Conservation (phyloP, 64 coral and sea anemone genomes). For the Dendronephthya gigantea region DNA sequence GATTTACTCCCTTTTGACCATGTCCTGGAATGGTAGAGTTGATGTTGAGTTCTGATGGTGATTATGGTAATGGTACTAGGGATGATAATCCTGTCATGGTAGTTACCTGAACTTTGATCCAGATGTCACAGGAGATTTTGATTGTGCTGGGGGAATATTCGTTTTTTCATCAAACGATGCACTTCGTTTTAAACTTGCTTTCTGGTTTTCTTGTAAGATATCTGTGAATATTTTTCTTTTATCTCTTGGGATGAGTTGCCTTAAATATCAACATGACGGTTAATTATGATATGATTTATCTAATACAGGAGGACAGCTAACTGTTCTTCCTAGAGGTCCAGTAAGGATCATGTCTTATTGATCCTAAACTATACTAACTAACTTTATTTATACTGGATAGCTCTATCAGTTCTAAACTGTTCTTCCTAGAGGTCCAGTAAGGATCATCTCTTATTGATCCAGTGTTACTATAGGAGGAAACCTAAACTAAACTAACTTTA, state of each 20-base stretch:
- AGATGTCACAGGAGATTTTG: not conserved
- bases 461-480: no score
- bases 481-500: no score
- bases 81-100: no score
- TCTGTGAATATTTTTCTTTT: not conserved
- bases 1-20: constrained; percentile 13
- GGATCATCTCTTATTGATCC: no score
- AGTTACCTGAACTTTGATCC: not conserved
- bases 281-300: not conserved
- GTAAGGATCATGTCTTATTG: no score
- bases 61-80: not conserved
- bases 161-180: not conserved
- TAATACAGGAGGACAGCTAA: no score
- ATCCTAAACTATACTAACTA: no score
- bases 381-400: no score
- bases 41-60: not conserved
- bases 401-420: no score
- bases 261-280: not conserved
- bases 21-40: not conserved
- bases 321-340: no score
- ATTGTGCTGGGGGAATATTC: not conserved
- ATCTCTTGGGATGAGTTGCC: not conserved
- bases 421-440: no score
- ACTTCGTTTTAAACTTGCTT: not conserved
- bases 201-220: not conserved